These are phyloP conservation scores for Linepithema humile DNA, from an alignment of 1,140 invertebrate species.

Conservation along the genomic window DNA sequence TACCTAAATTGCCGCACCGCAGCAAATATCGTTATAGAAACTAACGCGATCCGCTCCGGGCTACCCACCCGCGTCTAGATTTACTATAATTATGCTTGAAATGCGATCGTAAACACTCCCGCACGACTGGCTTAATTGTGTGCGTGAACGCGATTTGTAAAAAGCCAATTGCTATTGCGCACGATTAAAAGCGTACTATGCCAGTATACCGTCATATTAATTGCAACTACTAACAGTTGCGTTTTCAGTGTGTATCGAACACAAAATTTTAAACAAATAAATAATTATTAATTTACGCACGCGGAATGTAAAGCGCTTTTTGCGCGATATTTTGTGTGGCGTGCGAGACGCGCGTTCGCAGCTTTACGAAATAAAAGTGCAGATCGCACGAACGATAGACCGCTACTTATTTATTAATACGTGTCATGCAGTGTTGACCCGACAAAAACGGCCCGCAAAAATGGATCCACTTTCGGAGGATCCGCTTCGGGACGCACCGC, in stretches of 20 bases:
- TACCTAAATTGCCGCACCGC: conserved; percentile 73
- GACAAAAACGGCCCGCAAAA: background rate
- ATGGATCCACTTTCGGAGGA: background rate
- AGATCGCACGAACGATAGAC: background rate
- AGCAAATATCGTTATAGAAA: conserved; percentile 80
- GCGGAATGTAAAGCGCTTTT: background rate
- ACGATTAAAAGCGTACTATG: background rate
- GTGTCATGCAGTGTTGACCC: background rate
- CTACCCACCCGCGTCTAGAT: conserved; percentile 69
- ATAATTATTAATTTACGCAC: background rate
- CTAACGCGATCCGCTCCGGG: conserved; percentile 78
- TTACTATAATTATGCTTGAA: conserved; percentile 71
- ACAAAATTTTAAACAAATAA: background rate
- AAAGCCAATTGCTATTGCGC: conserved; percentile 2
- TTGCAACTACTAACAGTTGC: no score
- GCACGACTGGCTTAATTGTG: conserved; percentile 26
- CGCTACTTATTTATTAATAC: conserved; percentile 25
- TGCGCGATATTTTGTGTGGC: background rate
- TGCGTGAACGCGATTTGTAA: background rate
- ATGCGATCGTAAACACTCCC: conserved; percentile 68
- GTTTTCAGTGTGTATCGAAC: no score
- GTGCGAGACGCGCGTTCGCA: background rate
- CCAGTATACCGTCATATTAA: background rate
- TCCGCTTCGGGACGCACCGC: background rate
- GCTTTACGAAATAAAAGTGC: background rate